Conservation (phyloP, 2,113 vertebrate genomes). For the Hylia prasina region DNA sequence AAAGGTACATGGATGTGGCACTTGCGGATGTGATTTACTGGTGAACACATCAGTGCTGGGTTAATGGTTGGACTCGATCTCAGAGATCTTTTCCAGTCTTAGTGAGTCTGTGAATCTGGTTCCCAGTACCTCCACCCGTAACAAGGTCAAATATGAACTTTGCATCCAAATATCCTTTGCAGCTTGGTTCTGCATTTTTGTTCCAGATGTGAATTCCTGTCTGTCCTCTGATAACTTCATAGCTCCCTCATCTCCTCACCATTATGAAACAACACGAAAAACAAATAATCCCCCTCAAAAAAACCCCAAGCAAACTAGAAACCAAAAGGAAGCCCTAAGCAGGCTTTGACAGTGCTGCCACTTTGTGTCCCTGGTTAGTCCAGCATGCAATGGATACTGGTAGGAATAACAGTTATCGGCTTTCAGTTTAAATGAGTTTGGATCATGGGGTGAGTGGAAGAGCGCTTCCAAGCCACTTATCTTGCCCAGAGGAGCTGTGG, state of each 20-base stretch:
- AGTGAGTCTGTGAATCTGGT: background rate
- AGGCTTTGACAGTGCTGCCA: too few relatives aligned
- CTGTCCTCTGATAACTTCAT: background rate
- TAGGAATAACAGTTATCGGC: background rate
- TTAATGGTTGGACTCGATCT: background rate
- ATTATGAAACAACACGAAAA: background rate
- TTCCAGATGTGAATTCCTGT: background rate
- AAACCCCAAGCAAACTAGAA: background rate
- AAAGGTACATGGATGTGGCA: background rate
- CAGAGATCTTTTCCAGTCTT: background rate
- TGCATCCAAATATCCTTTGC: background rate
- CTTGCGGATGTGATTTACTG: background rate
- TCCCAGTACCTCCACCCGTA: background rate
- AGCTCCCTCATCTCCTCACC: background rate
- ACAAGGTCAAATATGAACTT: background rate
- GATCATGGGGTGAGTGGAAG: fast-evolving
- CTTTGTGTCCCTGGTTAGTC: background rate
- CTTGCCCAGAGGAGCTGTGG: background rate
- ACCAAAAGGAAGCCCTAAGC: background rate
- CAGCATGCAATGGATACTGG: background rate
- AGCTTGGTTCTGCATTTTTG: background rate
- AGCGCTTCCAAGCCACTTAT: background rate
- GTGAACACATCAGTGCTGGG: fast-evolving
- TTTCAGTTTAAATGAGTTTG: background rate
- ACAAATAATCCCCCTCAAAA: fast-evolving